Evolutionary conservation across 2,113 vertebrate species (phyloP), one percentile per base, ranked within the genome.

Genomic region (Myrmecophaga tridactyla): DNA sequence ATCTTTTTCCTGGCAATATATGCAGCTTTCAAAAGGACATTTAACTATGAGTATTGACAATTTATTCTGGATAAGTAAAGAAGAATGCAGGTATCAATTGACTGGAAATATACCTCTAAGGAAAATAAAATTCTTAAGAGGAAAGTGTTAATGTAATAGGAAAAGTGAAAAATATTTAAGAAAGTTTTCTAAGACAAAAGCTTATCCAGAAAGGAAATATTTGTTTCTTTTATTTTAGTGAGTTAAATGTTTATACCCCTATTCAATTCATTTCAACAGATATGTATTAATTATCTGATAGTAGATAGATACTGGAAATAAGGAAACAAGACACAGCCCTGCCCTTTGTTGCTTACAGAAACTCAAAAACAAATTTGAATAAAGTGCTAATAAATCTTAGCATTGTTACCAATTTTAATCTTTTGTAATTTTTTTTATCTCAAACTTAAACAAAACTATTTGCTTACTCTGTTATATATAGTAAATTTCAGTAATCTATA

Each of bases 381-480:
- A 75, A 0, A 58, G 1, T n/a, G 2, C 17, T 89, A 48, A 46
- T 75, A 53, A n/a, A 70, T 27, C 29, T 86, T 92, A 53, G 67
- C 13, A 51, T 48, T 29, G 25, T 77, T 69, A 76, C 6, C 4
- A 48, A 34, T 23, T 27, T 90, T 93, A 29, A 1, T 89, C 83
- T 48, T 9, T 48, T 81, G 27, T 15, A 13, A 6, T 70, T 91
- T 81, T 82, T 56, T 86, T 73, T 62, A 96, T 20, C 92, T 82
- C 48, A 81, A 95, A 77, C 39, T 96, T 95, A 97, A 98, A 83
- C 93, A n/a, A 97, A 97, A 97, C 39, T 96, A 97, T 78, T 90
- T 97, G 88, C 43, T 97, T 96, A 88, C 76, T 70, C 72, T 93
- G 48, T 62, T 94, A 34, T 92, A 51, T 81, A 95, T 93, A 93